phyloP scores from a whole-genome alignment of 2,888 invertebrate genomes.

The Cepaea hortensis region DNA sequence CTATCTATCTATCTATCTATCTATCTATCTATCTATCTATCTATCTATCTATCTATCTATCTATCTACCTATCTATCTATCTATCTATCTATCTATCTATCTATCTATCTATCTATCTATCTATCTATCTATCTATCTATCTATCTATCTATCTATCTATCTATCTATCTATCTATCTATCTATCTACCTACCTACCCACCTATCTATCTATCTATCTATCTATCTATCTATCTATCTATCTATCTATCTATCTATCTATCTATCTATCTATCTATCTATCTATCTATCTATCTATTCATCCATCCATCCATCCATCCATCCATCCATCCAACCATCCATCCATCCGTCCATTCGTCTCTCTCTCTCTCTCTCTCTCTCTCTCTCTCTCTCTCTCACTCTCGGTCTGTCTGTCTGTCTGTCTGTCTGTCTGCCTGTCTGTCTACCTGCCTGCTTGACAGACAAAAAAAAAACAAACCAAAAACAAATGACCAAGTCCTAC shows the following conservation, averaged over 20 bases:
- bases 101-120: neutral
- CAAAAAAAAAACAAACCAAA: too few relatives aligned
- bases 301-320: neutral
- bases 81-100: neutral
- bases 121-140: conserved; percentile 7
- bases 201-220: neutral
- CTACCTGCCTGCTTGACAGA: too few relatives aligned
- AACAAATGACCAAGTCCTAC: too few relatives aligned
- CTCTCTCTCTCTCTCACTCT: too few relatives aligned
- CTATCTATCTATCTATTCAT: neutral
- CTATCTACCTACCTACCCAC: neutral
- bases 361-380: too few relatives aligned
- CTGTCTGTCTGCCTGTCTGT: too few relatives aligned
- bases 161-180: neutral
- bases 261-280: too few relatives aligned
- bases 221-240: too few relatives aligned
- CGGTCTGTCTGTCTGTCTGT: too few relatives aligned
- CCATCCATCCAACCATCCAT: neutral
- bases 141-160: neutral
- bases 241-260: neutral
- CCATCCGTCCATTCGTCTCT: too few relatives aligned
- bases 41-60: conserved; percentile 27
- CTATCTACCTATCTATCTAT: conserved; percentile 13
- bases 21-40: conserved; percentile 13
- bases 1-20: conserved; percentile 19